Base-by-base conservation (phyloP, 2,113 vertebrate species). In the Himantopus leucocephalus region DNA sequence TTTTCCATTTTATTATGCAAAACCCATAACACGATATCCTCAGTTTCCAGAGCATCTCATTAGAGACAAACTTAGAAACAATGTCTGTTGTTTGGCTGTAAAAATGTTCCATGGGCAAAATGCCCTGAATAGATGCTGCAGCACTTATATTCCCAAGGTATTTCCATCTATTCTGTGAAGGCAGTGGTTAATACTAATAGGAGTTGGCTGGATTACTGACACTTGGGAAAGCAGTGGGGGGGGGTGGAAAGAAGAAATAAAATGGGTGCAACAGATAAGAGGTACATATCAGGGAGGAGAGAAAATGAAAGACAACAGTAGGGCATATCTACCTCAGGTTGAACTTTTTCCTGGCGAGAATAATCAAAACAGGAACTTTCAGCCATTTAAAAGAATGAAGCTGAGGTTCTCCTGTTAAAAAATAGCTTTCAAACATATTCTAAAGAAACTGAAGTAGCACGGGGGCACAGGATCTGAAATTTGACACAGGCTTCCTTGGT, bases 341-440 rank as follows among this genome's bases (percentile, higher is more conserved):
- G 85, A 94, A 92, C 85, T 84, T 97, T 89, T 78, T 87, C 43
- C 73, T 95, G 80, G 80, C 34, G 4, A 86, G 43, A 80, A 67
- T 50, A 93, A 56, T 84, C 68, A 86, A 93, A 95, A 73, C 58
- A 92, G 55, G 48, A 88, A 64, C 56, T 78, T 92, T 79, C 64
- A 92, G 83, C 52, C 60, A 91, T 68, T 84, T 86, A 80, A 94
- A 95, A 91, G 68, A 95, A 78, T 7, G 47, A 94, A 94, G 24
- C 18, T 80, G 70, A 85, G 37, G 67, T 84, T 93, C 72, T 86
- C 27, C 52, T 92, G 14, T 67, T 68, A 80, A 88, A 84, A 95
- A 83, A 80, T 1, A 86, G 27, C 22, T 77, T 70, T 93, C 9
- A 17, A 59, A 70, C 48, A 47, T 89, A 92, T 96, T 92, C 73